Evolutionary conservation across 2,888 invertebrate genomes (phyloP).

Genomic region (Melieria picta): DNA sequence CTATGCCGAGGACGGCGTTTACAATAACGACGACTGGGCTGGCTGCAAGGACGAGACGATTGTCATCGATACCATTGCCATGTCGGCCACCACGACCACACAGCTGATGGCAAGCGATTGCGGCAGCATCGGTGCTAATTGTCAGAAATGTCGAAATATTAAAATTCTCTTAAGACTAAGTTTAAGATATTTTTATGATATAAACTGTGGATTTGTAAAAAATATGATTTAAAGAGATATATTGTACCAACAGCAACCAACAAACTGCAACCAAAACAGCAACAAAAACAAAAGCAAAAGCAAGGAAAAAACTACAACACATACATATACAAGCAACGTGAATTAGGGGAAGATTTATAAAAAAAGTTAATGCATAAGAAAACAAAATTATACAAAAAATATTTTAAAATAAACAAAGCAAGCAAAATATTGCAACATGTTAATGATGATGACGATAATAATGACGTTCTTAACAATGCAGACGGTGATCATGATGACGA

Average conservation of each 20-base stretch:
- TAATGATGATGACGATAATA: too few relatives aligned
- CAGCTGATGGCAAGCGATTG: slow-evolving; percentile 31
- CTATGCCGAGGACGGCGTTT: background rate
- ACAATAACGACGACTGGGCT: slow-evolving; percentile 16
- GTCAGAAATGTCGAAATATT: slow-evolving; percentile 60
- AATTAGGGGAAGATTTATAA: too few relatives aligned
- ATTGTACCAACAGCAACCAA: background rate
- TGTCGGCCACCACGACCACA: slow-evolving; percentile 28
- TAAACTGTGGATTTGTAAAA: slow-evolving; percentile 59
- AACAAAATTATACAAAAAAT: too few relatives aligned
- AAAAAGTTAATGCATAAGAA: too few relatives aligned
- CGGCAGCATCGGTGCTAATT: slow-evolving; percentile 47
- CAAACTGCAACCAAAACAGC: background rate
- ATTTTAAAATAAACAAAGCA: too few relatives aligned
- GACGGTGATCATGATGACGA: too few relatives aligned
- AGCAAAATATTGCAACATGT: too few relatives aligned
- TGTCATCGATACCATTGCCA: slow-evolving; percentile 29
- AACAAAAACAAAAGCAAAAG: background rate
- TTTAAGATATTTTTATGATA: slow-evolving; percentile 58
- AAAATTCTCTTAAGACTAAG: slow-evolving; percentile 55
- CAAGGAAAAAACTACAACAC: background rate
- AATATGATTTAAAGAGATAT: slow-evolving; percentile 36
- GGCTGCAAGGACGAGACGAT: slow-evolving; percentile 41
- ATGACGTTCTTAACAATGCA: too few relatives aligned
- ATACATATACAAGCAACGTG: too few relatives aligned